Evolutionary conservation across 2,113 vertebrate species (phyloP).

Genomic region (Cochlearius cochlearius): DNA sequence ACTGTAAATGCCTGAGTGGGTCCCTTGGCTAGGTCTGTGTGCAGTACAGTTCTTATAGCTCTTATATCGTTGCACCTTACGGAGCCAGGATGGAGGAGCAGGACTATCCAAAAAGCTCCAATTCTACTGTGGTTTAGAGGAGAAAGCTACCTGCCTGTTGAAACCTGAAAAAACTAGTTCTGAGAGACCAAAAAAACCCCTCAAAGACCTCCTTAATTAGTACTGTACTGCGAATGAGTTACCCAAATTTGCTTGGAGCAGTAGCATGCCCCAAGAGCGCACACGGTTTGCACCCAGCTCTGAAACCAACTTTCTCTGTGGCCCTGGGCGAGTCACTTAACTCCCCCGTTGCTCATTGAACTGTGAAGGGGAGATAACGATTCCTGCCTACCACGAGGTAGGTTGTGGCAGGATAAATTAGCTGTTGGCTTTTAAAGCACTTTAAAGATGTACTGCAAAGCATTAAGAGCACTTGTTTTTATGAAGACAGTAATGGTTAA

Average conservation of each 20-base stretch:
- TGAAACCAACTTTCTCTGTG: neutral
- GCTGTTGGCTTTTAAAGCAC: conserved; percentile 57
- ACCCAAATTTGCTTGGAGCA: neutral
- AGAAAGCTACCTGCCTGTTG: neutral
- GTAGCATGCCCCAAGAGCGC: neutral
- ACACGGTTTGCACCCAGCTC: neutral
- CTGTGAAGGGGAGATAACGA: conserved; percentile 11
- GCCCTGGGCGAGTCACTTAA: conserved; percentile 14
- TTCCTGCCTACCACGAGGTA: conserved; percentile 14
- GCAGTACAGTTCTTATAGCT: neutral
- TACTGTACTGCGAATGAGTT: neutral
- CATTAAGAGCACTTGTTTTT: conserved; percentile 71
- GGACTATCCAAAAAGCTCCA: neutral
- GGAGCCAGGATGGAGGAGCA: accelerated
- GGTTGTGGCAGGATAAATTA: conserved; percentile 59
- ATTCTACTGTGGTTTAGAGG: neutral
- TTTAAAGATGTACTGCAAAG: conserved; percentile 64
- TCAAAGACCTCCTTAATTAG: neutral
- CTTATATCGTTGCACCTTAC: accelerated
- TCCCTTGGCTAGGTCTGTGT: neutral
- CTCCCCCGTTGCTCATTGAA: neutral
- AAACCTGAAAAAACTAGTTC: neutral
- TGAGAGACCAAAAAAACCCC: neutral
- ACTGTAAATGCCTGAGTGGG: neutral
- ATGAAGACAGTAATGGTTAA: conserved; percentile 72